Base-by-base conservation (phyloP, 2,888 invertebrate genomes). In the Oasisia sp. region DNA sequence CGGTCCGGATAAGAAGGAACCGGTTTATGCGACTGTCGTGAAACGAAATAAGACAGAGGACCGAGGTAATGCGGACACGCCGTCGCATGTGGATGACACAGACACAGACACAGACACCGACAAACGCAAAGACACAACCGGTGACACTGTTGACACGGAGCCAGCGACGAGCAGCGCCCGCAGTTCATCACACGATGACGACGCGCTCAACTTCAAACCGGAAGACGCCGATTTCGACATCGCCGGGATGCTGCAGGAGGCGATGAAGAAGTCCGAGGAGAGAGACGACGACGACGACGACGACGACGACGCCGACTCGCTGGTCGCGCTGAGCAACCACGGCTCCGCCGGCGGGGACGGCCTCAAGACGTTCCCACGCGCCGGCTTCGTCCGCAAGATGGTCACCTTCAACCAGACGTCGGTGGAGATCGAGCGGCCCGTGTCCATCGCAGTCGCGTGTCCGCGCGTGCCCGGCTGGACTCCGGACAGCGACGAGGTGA, bases 141-240 rank as follows among this genome's bases (percentile, higher is more conserved):
- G 50, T 11, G 9, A 74, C 74, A 19, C 7, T 5, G 19, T 27
- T 27, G 74, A 19, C 19, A 74, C 74, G 27, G 27, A 14, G 5
- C 74, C 74, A 74, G n/a, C n/a, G 19, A 74, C n/a, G 74, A 7
- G 27, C 74, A 74, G 74, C 27, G 27, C 27, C 27, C 27, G 7
- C 27, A 74, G 27, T 74, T 74, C 74, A 27, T 27, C 74, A 19
- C 19, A 74, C 74, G 74, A 5, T 0, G 74, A 74, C 74, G 74
- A 74, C n/a, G 74, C 7, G 27, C n/a, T 74, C 74, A 74, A 74
- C n/a, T 74, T 74, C 27, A 74, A 74, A 74, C 74, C 74, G 27
- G 74, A 74, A 74, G 74, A 74, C 74, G 74, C 74, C 74, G 27
- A 74, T 74, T 74, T 74, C 27, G 74, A 74, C 74, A 74, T 74